A percentile compares a stretch with the other conserved stretches of the same genome.
Conservation (phyloP, 1,140 invertebrate genomes). For the Stenopsyche tienmushanensis region DNA sequence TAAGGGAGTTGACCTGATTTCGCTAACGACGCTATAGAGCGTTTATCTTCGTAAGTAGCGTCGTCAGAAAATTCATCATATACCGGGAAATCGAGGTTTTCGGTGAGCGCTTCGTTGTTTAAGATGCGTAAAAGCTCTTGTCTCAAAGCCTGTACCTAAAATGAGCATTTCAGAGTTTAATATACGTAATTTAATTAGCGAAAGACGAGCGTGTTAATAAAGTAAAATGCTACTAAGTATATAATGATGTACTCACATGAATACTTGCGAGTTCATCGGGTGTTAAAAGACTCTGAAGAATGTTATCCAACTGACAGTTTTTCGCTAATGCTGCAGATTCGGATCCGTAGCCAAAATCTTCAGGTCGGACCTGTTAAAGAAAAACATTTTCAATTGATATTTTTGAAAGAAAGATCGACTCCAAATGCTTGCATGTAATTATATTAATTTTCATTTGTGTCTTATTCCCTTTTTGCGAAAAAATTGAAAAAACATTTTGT, state of each 20-base stretch:
- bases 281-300: conserved; percentile 30
- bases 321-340: conserved; percentile 3
- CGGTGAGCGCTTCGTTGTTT: conserved; percentile 20
- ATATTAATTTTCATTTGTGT: too few relatives aligned
- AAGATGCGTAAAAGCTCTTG: conserved; percentile 46
- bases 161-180: conserved; percentile 21
- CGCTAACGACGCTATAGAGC: conserved; percentile 28
- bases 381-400: conserved; percentile 8
- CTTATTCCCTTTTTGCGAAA: too few relatives aligned
- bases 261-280: conserved; percentile 32
- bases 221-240: neutral
- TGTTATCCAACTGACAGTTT: conserved; percentile 30
- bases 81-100: conserved; percentile 23
- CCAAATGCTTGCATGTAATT: too few relatives aligned
- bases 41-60: conserved; percentile 25
- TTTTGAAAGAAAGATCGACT: too few relatives aligned
- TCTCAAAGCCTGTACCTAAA: conserved; percentile 47
- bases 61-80: conserved; percentile 31
- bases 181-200: neutral
- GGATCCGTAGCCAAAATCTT: conserved; percentile 24
- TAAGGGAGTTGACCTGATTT: conserved; percentile 40
- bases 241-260: conserved; percentile 24
- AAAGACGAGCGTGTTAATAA: neutral
- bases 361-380: conserved; percentile 26
- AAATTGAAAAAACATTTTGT: too few relatives aligned